Evolutionary conservation across 2,888 invertebrate genomes (phyloP).

Genomic region (Orchesellides sinensis): DNA sequence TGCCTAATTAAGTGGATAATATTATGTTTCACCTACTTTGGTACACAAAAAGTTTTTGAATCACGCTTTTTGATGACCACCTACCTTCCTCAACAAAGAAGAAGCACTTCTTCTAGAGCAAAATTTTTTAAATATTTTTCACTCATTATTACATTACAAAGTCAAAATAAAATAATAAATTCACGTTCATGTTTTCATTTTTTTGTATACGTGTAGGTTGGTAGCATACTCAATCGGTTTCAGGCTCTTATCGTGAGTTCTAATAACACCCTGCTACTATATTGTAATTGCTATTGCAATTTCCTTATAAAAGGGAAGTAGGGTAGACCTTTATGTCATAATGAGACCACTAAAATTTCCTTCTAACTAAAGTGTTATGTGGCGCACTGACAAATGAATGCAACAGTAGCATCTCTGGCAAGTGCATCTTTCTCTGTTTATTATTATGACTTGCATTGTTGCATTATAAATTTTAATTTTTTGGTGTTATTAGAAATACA

Average conservation of each 20-base stretch:
- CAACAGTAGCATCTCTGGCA: constrained; percentile 6
- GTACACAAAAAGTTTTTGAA: constrained; percentile 20
- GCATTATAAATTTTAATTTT: constrained; percentile 16
- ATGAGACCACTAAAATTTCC: background rate
- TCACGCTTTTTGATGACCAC: constrained; percentile 40
- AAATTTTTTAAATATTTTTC: no score
- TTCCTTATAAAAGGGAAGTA: background rate
- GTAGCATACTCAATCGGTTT: no score
- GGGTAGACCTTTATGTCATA: constrained; percentile 6
- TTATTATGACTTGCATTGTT: constrained; percentile 5
- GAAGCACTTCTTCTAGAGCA: background rate
- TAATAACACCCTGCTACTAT: no score
- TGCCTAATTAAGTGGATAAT: constrained; percentile 48
- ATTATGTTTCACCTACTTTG: constrained; percentile 52
- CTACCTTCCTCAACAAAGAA: constrained; percentile 27
- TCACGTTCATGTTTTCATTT: no score
- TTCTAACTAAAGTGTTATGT: background rate
- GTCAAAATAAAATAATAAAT: no score
- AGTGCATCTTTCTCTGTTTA: constrained; percentile 1
- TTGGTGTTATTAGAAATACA: no score
- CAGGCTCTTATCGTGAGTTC: no score
- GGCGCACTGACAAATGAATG: constrained; percentile 23
- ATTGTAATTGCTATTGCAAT: no score
- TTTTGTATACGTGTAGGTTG: no score
- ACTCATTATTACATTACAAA: no score